Evolutionary conservation across 2,888 invertebrate species (phyloP).

Genomic region (Cepaea hortensis): DNA sequence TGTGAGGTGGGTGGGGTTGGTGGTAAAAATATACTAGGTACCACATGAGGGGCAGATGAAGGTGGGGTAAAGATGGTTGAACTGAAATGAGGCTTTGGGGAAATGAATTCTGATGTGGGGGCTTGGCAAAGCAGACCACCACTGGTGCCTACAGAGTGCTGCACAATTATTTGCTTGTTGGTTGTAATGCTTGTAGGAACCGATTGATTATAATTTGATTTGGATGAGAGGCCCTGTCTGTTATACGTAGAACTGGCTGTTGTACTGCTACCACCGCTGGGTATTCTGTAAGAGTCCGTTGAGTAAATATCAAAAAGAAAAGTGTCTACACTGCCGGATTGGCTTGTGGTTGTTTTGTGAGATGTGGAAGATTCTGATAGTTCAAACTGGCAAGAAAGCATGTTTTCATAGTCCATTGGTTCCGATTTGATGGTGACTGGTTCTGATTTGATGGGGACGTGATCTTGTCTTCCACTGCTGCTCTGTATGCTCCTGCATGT

Average conservation of each 20-base stretch:
- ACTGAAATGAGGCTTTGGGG: slow-evolving; percentile 29
- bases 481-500: slow-evolving; percentile 46
- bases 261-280: neutral
- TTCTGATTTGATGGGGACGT: slow-evolving; percentile 59
- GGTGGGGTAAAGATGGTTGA: slow-evolving; percentile 19
- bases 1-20: slow-evolving; percentile 72
- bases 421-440: slow-evolving; percentile 62
- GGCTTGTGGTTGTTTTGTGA: neutral
- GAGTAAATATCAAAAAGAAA: slow-evolving; percentile 6
- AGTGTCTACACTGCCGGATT: slow-evolving; percentile 24
- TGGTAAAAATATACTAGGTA: slow-evolving; percentile 59
- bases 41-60: slow-evolving; percentile 56
- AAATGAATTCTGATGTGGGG: slow-evolving; percentile 7
- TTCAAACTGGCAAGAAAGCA: slow-evolving; percentile 66
- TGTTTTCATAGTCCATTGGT: slow-evolving; percentile 60
- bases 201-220: slow-evolving; percentile 37
- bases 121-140: slow-evolving; percentile 18
- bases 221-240: neutral
- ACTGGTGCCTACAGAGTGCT: slow-evolving; percentile 15
- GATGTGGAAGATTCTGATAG: neutral
- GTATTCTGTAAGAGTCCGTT: neutral
- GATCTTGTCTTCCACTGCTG: neutral
- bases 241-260: slow-evolving; percentile 10
- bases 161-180: slow-evolving; percentile 31
- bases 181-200: slow-evolving; percentile 9